A percentile compares a stretch with the other conserved stretches of the same genome.
Conservation (phyloP, 2,888 invertebrate genomes). For the Xestia sexstrigata region DNA sequence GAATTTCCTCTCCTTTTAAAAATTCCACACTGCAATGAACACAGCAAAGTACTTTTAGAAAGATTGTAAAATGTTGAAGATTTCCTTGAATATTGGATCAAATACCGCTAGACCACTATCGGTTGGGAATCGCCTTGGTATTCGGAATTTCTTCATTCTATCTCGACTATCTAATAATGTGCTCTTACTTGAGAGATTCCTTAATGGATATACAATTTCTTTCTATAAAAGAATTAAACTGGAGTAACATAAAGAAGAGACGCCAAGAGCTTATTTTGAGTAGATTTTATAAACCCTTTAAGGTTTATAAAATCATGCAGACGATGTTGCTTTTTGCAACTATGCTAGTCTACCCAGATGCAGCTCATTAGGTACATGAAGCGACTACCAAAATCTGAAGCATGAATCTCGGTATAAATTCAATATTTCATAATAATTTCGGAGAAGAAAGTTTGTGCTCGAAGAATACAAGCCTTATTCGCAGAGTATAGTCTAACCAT, state of each 20-base stretch:
- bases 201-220: constrained; percentile 8
- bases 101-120: constrained; percentile 51
- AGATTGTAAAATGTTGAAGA: constrained; percentile 44
- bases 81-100: constrained; percentile 57
- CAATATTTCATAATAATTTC: background rate
- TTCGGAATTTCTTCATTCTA: constrained; percentile 56
- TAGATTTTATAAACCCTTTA: background rate
- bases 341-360: background rate
- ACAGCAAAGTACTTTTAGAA: constrained; percentile 22
- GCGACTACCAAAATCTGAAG: background rate
- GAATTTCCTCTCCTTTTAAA: background rate
- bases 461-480: background rate
- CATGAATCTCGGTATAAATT: background rate
- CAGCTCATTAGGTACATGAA: background rate
- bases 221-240: background rate
- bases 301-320: background rate
- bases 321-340: background rate
- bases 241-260: background rate
- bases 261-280: background rate
- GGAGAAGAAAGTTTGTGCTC: background rate
- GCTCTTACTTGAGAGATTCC: constrained; percentile 29
- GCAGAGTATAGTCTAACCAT: background rate
- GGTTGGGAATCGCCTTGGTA: constrained; percentile 45
- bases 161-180: constrained; percentile 53
- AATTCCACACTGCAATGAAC: constrained; percentile 21